Evolutionary conservation across 35 echinoderm and acorn worm species (phyloP).

Genomic region (Diadema setosum): DNA sequence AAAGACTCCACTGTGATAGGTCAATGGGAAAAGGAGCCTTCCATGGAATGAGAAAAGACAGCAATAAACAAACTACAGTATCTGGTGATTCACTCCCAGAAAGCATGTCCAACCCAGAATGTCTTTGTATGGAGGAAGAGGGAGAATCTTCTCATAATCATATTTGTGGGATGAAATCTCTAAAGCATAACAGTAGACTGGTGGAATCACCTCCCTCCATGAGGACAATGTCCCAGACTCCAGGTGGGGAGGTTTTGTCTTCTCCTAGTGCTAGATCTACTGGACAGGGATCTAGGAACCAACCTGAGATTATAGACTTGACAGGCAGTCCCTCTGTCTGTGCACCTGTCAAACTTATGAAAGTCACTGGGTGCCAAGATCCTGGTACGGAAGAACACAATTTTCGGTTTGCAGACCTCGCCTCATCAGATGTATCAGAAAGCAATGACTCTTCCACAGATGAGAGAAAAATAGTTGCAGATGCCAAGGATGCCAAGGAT

Average conservation of each 20-base stretch:
- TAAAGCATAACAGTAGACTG: too few relatives aligned
- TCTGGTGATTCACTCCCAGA: too few relatives aligned
- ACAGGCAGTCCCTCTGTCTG: not conserved
- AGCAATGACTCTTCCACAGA: not conserved
- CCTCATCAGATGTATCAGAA: not conserved
- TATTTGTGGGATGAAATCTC: too few relatives aligned
- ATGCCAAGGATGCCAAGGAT: not conserved
- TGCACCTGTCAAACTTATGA: not conserved
- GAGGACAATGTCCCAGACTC: too few relatives aligned
- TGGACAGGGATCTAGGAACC: not conserved
- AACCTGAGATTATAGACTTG: not conserved
- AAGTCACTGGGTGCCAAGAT: not conserved
- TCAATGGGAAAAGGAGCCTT: not conserved
- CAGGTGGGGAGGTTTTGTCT: too few relatives aligned
- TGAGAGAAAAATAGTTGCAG: not conserved
- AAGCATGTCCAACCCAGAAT: too few relatives aligned
- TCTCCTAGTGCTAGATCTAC: not conserved
- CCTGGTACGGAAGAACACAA: not conserved
- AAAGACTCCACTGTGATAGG: not conserved
- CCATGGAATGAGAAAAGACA: not conserved
- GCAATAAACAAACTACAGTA: too few relatives aligned
- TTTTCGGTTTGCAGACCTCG: not conserved
- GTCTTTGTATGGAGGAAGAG: too few relatives aligned
- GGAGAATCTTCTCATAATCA: too few relatives aligned
- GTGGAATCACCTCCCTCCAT: too few relatives aligned